Evolutionary conservation across 2,113 vertebrate genomes (phyloP), one percentile per base, ranked within the genome.

Genomic region (Pterocles orientalis): DNA sequence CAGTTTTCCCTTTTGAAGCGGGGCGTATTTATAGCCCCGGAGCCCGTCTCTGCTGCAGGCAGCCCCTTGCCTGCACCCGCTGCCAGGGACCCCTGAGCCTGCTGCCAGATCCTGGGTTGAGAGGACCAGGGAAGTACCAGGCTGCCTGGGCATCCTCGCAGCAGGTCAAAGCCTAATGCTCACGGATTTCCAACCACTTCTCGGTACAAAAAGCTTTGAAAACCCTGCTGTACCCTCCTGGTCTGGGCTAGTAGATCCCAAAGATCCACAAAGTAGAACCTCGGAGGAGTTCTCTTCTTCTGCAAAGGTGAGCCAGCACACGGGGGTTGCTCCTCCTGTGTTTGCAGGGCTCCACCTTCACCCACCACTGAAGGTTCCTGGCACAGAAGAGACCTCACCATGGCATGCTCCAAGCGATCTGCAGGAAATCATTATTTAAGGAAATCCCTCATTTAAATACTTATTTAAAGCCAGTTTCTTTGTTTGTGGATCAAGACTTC

Each of bases 291-390:
- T 41, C 41, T 41, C 13, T 41, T 41, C 19, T 81, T 34, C 82
- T 34, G 47, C 68, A 41, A 51, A 57, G 0, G 2, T n/a, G 29
- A 62, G 41, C 1, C 0, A 53, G 31, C 25, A 33, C 8, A 1
- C 18, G 15, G 28, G n/a, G 18, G 14, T 9, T 57, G 58, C 26
- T 78, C 53, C 34, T 62, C 16, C 75, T 29, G 34, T 18, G 9
- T 25, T 39, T 39, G 36, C 26, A 73, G 65, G 72, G 41, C 34
- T 51, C 18, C 29, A 41, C 26, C 47, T 78, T 39, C 7, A 68
- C 10, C n/a, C 15, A 26, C 31, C 21, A 33, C 17, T 9, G n/a
- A 48, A 66, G 33, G 28, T 34, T 25, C 28, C 47, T 3, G 12
- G 16, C 25, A 23, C 7, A 39, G 25, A 14, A 39, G 12, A 53